A percentile compares a stretch with the other conserved stretches of the same genome.
Conservation (phyloP, 2,113 vertebrate species). For the Egretta garzetta region DNA sequence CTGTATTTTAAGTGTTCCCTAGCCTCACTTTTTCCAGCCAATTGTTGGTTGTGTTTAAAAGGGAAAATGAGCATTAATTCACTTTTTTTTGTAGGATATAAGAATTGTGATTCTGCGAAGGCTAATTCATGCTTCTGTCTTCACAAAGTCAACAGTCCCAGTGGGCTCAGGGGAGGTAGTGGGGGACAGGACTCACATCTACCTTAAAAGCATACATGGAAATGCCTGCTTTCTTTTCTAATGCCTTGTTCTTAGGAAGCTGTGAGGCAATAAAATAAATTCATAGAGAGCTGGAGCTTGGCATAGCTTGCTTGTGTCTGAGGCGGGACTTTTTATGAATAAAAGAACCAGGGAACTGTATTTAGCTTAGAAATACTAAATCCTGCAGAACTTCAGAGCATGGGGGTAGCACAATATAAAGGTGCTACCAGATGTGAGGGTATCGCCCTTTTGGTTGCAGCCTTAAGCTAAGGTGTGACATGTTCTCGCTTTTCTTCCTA, state of each 20-base stretch:
- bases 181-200: fast-evolving
- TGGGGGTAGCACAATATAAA: background rate
- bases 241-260: background rate
- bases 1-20: background rate
- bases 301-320: background rate
- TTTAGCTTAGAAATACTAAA: background rate
- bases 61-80: background rate
- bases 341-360: background rate
- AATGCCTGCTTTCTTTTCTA: background rate
- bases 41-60: background rate
- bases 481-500: background rate
- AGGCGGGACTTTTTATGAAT: background rate
- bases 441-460: background rate
- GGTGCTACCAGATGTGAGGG: background rate
- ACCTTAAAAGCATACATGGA: background rate
- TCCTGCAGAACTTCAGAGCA: background rate
- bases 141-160: background rate
- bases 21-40: background rate
- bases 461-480: background rate
- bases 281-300: background rate
- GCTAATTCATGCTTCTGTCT: background rate
- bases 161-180: background rate
- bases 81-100: background rate
- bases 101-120: background rate
- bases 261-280: background rate